phyloP scores from a whole-genome alignment of 1,140 invertebrate genomes.

The Anadara kagoshimensis region DNA sequence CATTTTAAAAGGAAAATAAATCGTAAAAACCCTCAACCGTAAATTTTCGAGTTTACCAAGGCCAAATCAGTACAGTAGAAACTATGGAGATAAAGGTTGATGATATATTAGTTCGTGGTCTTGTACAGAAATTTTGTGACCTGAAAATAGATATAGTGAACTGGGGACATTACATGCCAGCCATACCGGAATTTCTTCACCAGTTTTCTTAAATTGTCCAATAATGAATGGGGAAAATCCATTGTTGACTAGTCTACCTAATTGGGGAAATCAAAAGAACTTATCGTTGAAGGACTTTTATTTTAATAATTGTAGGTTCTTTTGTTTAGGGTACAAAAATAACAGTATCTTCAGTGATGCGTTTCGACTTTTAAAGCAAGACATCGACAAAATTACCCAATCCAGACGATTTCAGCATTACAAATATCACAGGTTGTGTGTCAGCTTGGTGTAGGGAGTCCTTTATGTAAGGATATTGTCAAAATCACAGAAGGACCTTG shows the following conservation, averaged over 20 bases:
- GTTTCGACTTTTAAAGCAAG: not conserved
- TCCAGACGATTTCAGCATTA: not conserved
- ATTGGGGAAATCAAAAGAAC: not conserved
- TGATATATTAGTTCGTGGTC: not conserved
- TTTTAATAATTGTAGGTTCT: not conserved
- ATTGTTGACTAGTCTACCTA: not conserved
- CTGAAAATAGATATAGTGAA: not conserved
- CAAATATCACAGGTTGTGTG: not conserved
- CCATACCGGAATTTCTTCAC: not conserved
- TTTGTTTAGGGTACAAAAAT: not conserved
- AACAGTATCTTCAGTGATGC: not conserved
- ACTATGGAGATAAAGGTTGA: not conserved
- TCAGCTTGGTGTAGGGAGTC: not conserved
- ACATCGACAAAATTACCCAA: not conserved
- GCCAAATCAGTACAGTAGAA: not conserved
- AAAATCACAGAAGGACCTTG: not conserved
- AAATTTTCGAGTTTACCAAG: not conserved
- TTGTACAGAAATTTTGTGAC: not conserved
- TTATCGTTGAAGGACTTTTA: conserved; percentile 5
- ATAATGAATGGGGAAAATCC: not conserved
- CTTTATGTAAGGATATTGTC: conserved; percentile 5
- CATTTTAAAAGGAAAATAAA: too few relatives aligned
- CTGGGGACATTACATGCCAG: not conserved
- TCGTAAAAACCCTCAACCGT: too few relatives aligned
- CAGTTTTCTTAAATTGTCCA: not conserved